Conservation (phyloP, 2,888 invertebrate species). For the Ectobius pallidus region DNA sequence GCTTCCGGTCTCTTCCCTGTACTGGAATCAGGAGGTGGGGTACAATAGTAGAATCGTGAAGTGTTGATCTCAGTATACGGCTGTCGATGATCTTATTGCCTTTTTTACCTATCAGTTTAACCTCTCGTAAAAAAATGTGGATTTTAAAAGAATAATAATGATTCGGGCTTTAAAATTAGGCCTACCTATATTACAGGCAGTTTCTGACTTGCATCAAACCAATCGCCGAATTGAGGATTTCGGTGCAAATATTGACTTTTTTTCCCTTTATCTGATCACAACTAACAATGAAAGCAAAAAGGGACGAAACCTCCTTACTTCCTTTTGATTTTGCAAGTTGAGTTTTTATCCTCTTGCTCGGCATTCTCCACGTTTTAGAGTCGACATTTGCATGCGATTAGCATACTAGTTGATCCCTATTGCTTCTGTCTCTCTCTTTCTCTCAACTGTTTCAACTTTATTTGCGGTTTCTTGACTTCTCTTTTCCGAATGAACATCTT, state of each 20-base stretch:
- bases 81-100: too few species aligned
- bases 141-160: too few species aligned
- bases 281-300: background rate
- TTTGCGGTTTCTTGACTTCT: constrained; percentile 30
- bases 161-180: too few species aligned
- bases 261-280: background rate
- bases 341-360: background rate
- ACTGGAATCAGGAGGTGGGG: too few species aligned
- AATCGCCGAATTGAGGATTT: background rate
- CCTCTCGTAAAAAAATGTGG: too few species aligned
- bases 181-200: too few species aligned
- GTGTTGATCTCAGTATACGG: too few species aligned
- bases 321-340: constrained; percentile 10
- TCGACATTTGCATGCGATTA: constrained; percentile 57
- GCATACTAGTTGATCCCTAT: constrained; percentile 59
- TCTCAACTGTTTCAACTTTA: constrained; percentile 26
- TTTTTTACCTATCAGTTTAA: too few species aligned
- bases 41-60: too few species aligned
- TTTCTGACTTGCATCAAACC: too few species aligned
- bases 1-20: too few species aligned
- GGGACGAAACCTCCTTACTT: background rate
- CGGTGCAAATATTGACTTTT: background rate
- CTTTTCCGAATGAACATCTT: constrained; percentile 22
- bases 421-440: constrained; percentile 46
- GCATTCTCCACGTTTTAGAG: constrained; percentile 12